Base-by-base conservation (phyloP, 2,113 vertebrate species). In the Channa argus region DNA sequence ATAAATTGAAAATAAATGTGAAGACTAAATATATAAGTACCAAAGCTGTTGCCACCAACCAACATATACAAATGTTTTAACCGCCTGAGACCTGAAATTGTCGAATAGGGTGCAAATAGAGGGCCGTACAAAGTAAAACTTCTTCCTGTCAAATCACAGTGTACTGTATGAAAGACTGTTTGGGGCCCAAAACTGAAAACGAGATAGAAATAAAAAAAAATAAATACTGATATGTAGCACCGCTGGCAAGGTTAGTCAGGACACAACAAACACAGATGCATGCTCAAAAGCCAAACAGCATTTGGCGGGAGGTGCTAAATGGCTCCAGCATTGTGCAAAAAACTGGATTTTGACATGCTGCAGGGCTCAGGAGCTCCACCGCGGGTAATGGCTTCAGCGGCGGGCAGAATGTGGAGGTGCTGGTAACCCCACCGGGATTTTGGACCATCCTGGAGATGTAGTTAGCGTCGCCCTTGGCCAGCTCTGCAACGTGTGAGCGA, bases 361-460 rank as follows among this genome's bases (percentile, higher is more conserved):
- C 61, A 44, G 65, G 59, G 62, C 51, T 60, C 9, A 1, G 56
- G 62, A 12, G 36, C 77, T 74, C 15, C 34, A 62, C 80, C 12
- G 50, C 52, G 76, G 79, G 73, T 79, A 87, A 79, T 74, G 70
- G 55, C 83, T 82, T 77, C 13, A 15, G 61, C 73, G n/a, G 63
- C 52, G 11, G 33, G 7, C 61, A 45, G 68, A 75, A 47, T 43
- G 52, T 49, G 33, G 71, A 75, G 73, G 46, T 53, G 67, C 76
- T 39, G 59, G 56, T 79, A 69, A 84, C 75, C 87, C 90, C 36
- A 2, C 15, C 0, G 64, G 68, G 84, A 77, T 64, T 67, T 24
- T 69, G 55, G 11, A 67, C 51, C 74, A 76, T 85, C 82, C 84
- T 77, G 71, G 59, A 79, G 71, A 88, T 78, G 56, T 51, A 45